Base-by-base conservation (phyloP, 1,140 invertebrate species). In the Aphis gossypii region DNA sequence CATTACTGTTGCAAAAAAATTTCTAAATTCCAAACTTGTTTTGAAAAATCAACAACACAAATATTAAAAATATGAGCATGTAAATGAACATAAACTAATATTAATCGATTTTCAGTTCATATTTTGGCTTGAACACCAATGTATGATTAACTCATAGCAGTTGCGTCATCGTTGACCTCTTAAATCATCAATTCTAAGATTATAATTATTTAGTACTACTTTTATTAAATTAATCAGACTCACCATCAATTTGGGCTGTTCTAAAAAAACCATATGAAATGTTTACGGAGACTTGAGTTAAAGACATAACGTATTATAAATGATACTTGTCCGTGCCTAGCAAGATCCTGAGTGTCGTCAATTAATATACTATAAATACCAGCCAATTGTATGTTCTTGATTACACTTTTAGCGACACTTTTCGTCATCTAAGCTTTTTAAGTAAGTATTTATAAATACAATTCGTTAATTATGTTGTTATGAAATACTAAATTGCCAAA, bases 101-200 rank as follows among this genome's bases (percentile, higher is more conserved):
- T 38, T 6, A 41, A 23, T 44, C 38, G 82, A 84, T 84, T 84
- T 44, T 84, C 82, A 44, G 11, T 44, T 44, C 21, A 4, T 6
- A 98, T 93, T 98, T 97, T 20, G 96, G 96, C 30, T 98, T 98
- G 95, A 98, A 98, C 96, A 84, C 82, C 82, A 44, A 0, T 84
- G 41, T 84, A 84, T 3, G 82, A 84, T 1, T 38, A 38, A 21
- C 82, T 18, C 38, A 84, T 84, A 23, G 38, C 11, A 23, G 82
- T 38, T 84, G 35, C 82, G 1, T 38, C 82, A 5, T 84, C 82
- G 41, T 44, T 84, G 82, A 23, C 82, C 38, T 84, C 82, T 41
- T 21, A 84, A 20, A 84, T 84, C 21, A 44, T 84, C 20, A 41
- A 84, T 84, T 21, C 21, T 84, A 18, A 84, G 21, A 44, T 44